Base-by-base conservation (phyloP, 2,797 vertebrate genomes). In the Danio kyathit region DNA sequence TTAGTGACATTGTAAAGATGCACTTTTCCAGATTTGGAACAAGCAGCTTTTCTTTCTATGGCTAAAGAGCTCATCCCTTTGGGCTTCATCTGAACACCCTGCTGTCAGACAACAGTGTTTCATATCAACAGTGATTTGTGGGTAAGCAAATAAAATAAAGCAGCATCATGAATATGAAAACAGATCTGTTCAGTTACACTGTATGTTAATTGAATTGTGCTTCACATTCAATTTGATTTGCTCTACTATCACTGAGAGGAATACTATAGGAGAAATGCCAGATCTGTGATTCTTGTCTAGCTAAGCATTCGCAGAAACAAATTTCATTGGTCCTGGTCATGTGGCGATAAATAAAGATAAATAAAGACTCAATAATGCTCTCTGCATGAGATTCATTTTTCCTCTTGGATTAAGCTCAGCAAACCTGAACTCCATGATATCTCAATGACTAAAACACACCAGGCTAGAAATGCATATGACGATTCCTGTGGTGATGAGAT, bases 401-500 rank as follows among this genome's bases (percentile, higher is more conserved):
- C 67, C 51, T 80, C 60, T 65, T 65, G 43, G 78, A 80, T 80
- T 59, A 65, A 48, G 78, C 78, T 80, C 40, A 56, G 38, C 65
- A 74, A 80, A 80, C 14, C 78, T 56, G 6, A 80, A 65, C 60
- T 66, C 21, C 21, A 48, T 80, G 51, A 80, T 80, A 51, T 80
- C 41, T 80, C 61, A 80, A 80, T 80, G 70, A 80, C 78, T 57
- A 57, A 61, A 79, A 65, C 78, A 65, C 51, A 65, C 19, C 70
- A 74, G 60, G 78, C 16, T 56, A 57, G 71, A 83, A 84, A 85
- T 65, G 86, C 73, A 85, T 84, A 76, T 84, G 61, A 87, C 80
- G 65, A 61, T 80, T 84, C 80, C 80, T 79, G 83, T 40, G 64
- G 82, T 75, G 73, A 89, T 86, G 85, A 91, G 79, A 87, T 76